Conservation (phyloP, 2,113 vertebrate species). For the Myotis brandtii region DNA sequence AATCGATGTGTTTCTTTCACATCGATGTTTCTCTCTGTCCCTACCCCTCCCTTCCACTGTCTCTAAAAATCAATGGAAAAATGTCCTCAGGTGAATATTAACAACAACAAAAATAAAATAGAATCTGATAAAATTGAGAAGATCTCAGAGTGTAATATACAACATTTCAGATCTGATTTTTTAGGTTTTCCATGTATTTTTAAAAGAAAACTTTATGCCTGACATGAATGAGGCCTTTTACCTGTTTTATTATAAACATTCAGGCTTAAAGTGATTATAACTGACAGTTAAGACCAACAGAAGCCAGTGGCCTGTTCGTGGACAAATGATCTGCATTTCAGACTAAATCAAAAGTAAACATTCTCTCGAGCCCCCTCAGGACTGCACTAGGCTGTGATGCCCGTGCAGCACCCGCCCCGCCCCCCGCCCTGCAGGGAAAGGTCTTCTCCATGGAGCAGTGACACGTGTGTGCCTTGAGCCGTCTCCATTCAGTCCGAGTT, state of each 20-base stretch:
- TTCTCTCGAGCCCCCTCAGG: conserved; percentile 63
- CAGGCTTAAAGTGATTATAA: conserved; percentile 80
- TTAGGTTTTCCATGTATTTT: conserved; percentile 38
- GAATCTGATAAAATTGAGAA: neutral
- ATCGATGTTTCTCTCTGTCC: no score
- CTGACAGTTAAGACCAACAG: conserved; percentile 81
- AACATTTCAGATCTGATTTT: conserved; percentile 71
- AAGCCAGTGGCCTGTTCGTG: conserved; percentile 74
- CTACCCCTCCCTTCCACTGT: no score
- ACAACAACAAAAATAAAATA: no score
- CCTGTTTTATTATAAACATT: conserved; percentile 82
- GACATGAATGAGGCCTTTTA: conserved; percentile 81
- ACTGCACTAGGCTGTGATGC: conserved; percentile 41
- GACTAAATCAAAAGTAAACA: conserved; percentile 76
- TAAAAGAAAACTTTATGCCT: conserved; percentile 65
- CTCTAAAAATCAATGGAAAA: no score
- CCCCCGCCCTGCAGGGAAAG: neutral
- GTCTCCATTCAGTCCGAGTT: conserved; percentile 57
- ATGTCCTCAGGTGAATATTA: no score
- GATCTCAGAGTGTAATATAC: conserved; percentile 6
- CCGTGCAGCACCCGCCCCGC: neutral
- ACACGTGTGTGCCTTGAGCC: neutral
- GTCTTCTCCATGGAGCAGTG: conserved; percentile 39
- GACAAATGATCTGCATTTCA: conserved; percentile 73
- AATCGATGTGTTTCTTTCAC: no score